Percentiles rank a stretch among this genome's conserved stretches.
Evolutionary conservation across 2,113 vertebrate genomes (phyloP).

Genomic region (Vidua chalybeata): DNA sequence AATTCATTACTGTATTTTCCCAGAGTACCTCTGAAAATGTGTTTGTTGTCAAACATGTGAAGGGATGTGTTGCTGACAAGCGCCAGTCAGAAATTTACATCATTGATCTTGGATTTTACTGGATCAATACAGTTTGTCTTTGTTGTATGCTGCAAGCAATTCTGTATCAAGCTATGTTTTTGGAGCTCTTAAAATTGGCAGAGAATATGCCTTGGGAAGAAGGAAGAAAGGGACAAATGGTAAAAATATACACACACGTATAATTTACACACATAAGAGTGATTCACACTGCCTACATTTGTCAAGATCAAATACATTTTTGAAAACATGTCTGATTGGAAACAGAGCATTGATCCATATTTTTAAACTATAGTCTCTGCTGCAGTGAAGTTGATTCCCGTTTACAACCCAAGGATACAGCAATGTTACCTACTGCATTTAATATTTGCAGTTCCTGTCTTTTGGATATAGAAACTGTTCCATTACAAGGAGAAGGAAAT

Average conservation of each 20-base stretch:
- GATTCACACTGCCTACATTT: constrained; percentile 53
- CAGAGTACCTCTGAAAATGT: neutral
- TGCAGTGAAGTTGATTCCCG: neutral
- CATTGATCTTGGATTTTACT: constrained; percentile 30
- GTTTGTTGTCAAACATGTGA: neutral
- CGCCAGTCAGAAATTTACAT: constrained; percentile 37
- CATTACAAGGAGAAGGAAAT: neutral
- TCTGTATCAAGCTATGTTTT: neutral
- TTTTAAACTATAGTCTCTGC: neutral
- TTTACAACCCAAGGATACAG: neutral
- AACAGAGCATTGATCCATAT: neutral
- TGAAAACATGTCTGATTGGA: constrained; percentile 19
- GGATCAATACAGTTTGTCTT: constrained; percentile 44
- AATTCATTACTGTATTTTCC: constrained; percentile 1
- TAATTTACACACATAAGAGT: constrained; percentile 45
- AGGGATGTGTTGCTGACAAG: neutral
- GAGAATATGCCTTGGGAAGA: neutral
- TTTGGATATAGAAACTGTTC: neutral
- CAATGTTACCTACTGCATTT: neutral
- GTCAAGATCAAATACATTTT: constrained; percentile 17
- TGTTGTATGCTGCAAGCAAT: neutral
- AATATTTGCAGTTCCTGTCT: neutral
- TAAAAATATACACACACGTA: constrained; percentile 21
- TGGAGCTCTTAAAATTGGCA: constrained; percentile 30
- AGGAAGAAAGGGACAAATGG: constrained; percentile 34